These are phyloP conservation scores for Archocentrus centrarchus DNA, from an alignment of 2,113 vertebrate species.

Conservation along the genomic window DNA sequence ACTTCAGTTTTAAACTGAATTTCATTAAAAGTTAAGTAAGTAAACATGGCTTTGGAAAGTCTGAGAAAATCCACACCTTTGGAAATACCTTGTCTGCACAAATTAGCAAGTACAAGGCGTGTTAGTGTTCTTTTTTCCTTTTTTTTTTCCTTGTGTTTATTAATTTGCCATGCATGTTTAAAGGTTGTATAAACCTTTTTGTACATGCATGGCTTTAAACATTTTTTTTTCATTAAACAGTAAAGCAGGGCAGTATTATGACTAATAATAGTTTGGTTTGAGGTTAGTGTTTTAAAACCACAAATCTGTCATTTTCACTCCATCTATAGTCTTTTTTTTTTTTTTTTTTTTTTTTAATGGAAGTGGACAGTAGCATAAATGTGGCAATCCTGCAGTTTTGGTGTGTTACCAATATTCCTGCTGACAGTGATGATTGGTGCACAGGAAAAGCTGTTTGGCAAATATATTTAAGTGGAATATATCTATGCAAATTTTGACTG, in stretches of 20 bases:
- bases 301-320: not conserved
- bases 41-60: not conserved
- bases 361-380: not conserved
- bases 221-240: not conserved
- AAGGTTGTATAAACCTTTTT: not conserved
- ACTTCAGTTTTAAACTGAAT: conserved; percentile 11
- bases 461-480: not conserved
- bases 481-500: not conserved
- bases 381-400: not conserved
- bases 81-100: not conserved
- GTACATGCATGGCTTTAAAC: not conserved
- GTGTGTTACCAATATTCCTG: not conserved
- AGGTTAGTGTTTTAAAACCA: not conserved
- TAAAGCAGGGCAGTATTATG: not conserved
- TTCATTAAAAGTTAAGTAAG: conserved; percentile 6
- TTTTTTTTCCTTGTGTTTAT: not conserved
- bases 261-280: not conserved
- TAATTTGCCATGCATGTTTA: not conserved
- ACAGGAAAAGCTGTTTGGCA: not conserved
- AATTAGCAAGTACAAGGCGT: not conserved
- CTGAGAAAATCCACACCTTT: conserved; percentile 2
- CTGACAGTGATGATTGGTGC: not conserved
- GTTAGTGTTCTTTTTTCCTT: not conserved
- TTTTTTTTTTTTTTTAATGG: not conserved
- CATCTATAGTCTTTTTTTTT: not conserved